Evolutionary conservation across 2,888 invertebrate genomes (phyloP), one percentile per base, ranked within the genome.

Genomic region (Mechanitis messenoides): DNA sequence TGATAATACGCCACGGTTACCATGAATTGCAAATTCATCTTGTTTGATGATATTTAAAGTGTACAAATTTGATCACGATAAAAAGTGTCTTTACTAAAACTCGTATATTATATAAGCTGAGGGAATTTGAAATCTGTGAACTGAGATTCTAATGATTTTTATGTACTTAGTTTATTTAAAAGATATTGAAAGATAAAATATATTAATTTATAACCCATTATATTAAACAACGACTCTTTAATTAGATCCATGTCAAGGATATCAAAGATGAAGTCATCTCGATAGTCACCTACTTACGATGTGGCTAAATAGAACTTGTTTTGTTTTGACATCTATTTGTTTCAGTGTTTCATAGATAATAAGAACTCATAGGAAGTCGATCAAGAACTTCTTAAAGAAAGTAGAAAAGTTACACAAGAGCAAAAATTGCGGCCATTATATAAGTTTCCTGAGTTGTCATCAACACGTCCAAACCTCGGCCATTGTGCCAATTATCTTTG

Each of bases 391-490:
- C 31, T 33, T 35, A 47, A 45, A 58, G 58, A 53, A 53, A 58
- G 58, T 58, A 28, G 53, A 58, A 54, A 45, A 59, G 45, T 42
- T 46, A 45, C 45, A 33, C 59, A 38, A 45, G 60, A 56, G 58
- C 60, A 63, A 67, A 67, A 68, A 65, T 69, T 61, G 63, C 59
- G 59, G 58, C 54, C 59, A 66, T 69, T 68, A 67, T 70, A 67
- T 62, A 64, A 63, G 68, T 65, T 73, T 69, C 68, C 68, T 66
- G 65, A 66, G 67, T 65, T 68, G 70, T 67, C 69, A 66, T 64
- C 67, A 67, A 68, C 70, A 70, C 69, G 64, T 68, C 66, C 67
- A 57, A 65, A 66, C 62, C 61, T 63, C 64, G 58, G 61, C 64
- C 65, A 62, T 67, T 69, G 69, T 68, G 64, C 65, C 65, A 66